A percentile compares a stretch with the other conserved stretches of the same genome.
Conservation (phyloP, 2,888 invertebrate species). For the Cybosia mesomella region DNA sequence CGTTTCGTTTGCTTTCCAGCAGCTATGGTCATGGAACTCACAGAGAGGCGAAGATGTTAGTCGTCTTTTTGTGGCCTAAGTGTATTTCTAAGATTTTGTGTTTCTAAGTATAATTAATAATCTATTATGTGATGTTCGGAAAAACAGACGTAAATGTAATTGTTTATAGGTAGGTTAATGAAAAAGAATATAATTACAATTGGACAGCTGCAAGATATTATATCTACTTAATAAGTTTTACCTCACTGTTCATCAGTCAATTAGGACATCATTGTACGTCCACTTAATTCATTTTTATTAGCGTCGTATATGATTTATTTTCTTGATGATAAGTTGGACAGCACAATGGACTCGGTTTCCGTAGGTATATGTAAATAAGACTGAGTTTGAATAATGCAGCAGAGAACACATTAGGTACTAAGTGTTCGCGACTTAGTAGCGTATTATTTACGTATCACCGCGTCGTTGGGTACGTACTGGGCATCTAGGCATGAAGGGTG, state of each 20-base stretch:
- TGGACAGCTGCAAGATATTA: no score
- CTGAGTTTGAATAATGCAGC: slow-evolving; percentile 43
- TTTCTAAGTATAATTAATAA: no score
- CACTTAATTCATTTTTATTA: neutral
- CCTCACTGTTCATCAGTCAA: neutral
- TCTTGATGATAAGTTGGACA: slow-evolving; percentile 61
- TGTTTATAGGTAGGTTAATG: no score
- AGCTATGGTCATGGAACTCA: no score
- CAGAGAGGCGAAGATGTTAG: no score
- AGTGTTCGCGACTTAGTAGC: slow-evolving; percentile 25
- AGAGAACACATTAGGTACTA: slow-evolving; percentile 22
- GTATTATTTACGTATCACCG: slow-evolving; percentile 48
- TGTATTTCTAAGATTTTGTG: no score
- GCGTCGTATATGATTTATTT: neutral
- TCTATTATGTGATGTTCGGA: no score
- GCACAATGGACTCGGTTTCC: slow-evolving; percentile 58
- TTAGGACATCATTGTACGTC: neutral
- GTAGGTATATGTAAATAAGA: slow-evolving; percentile 35
- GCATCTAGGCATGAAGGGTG: slow-evolving; percentile 36
- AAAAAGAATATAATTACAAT: no score
- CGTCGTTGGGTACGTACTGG: slow-evolving; percentile 31
- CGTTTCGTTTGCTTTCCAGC: no score
- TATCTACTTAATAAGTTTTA: neutral
- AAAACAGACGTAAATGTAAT: no score
- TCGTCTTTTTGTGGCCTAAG: no score